A percentile compares a stretch with the other conserved stretches of the same genome.
These are phyloP conservation scores for Ovibos moschatus DNA, from an alignment of 2,113 vertebrate genomes.

Conservation along the genomic window DNA sequence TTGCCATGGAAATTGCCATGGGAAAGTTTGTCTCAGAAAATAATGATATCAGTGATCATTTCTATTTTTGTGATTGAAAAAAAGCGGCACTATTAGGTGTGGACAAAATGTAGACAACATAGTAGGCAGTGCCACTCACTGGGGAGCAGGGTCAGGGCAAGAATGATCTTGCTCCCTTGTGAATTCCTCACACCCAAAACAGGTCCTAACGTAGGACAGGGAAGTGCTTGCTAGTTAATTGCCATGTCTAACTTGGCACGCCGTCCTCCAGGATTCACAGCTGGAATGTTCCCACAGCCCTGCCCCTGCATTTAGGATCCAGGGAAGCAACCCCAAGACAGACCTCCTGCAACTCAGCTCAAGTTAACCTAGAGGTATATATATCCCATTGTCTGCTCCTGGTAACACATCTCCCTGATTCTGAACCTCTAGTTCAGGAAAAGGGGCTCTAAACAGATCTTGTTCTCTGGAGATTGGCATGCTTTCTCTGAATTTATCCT, in stretches of 20 bases:
- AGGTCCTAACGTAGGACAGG: background rate
- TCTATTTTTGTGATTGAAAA: background rate
- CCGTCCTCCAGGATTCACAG: background rate
- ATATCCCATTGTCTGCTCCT: background rate
- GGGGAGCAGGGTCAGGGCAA: background rate
- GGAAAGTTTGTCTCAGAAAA: conserved; percentile 19
- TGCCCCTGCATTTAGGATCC: background rate
- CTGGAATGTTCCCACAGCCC: background rate
- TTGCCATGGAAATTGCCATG: background rate
- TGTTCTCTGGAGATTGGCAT: rapidly evolving
- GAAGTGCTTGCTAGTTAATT: background rate
- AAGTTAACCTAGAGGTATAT: background rate
- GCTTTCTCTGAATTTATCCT: background rate
- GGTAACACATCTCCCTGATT: background rate
- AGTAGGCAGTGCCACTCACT: background rate
- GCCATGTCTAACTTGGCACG: background rate
- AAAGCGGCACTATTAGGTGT: background rate
- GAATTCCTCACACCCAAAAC: background rate
- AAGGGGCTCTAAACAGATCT: background rate
- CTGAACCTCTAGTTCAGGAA: background rate
- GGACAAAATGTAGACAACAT: too few species aligned
- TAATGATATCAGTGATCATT: background rate
- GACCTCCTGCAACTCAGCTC: too few species aligned
- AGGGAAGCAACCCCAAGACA: background rate
- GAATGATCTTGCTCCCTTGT: background rate